Evolutionary conservation across 1,140 invertebrate species (phyloP).

Genomic region (Drosophila teissieri): DNA sequence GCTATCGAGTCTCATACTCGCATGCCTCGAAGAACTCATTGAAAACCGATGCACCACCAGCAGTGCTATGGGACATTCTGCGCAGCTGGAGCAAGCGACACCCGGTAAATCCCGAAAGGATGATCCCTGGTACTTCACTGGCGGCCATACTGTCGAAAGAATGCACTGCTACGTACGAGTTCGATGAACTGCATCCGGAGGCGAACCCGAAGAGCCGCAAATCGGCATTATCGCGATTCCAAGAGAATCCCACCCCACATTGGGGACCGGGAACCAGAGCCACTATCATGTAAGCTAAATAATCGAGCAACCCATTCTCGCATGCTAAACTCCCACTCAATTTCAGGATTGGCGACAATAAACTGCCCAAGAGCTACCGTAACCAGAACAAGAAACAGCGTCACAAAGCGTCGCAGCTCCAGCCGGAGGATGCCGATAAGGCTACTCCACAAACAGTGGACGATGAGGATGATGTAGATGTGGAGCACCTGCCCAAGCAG

Average conservation of each 20-base stretch:
- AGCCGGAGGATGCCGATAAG: slow-evolving; percentile 3
- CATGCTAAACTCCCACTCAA: neutral
- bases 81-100: slow-evolving; percentile 91
- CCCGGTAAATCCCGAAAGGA: slow-evolving; percentile 87
- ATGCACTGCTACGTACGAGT: slow-evolving; percentile 86
- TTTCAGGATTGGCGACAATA: slow-evolving; percentile 86
- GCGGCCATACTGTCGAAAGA: slow-evolving; percentile 87
- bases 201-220: slow-evolving; percentile 93
- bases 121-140: slow-evolving; percentile 86
- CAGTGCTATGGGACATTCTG: slow-evolving; percentile 97
- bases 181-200: slow-evolving; percentile 87
- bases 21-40: slow-evolving; percentile 95
- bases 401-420: slow-evolving; percentile 52
- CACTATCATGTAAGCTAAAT: slow-evolving; percentile 87
- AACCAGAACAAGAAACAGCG: slow-evolving; percentile 87
- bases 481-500: slow-evolving; percentile 43
- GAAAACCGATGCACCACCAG: slow-evolving; percentile 96
- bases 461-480: neutral
- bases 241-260: slow-evolving; percentile 92
- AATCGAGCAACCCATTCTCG: neutral
- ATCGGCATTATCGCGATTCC: slow-evolving; percentile 91
- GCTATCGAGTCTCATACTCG: slow-evolving; percentile 96
- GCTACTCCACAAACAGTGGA: neutral
- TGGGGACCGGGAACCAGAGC: slow-evolving; percentile 95
- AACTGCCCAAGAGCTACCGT: slow-evolving; percentile 86